Evolutionary conservation across 2,797 vertebrate genomes (phyloP).

Genomic region (Eptatretus atami): DNA sequence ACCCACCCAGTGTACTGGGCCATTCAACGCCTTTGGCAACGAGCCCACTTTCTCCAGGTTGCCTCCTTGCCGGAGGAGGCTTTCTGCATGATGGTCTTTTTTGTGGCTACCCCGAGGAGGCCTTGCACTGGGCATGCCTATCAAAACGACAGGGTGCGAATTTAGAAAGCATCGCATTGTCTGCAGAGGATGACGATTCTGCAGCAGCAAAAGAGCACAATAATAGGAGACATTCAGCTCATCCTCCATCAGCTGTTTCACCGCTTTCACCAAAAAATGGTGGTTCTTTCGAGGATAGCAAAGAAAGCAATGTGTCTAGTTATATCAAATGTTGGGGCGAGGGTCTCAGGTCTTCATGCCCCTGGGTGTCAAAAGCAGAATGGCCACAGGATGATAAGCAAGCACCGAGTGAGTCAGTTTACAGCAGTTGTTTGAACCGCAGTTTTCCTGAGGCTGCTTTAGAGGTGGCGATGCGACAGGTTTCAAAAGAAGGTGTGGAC

Average conservation of each 20-base stretch:
- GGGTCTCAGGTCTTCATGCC: too few relatives aligned
- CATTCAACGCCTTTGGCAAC: neutral
- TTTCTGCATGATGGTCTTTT: too few relatives aligned
- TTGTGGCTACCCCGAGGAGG: neutral
- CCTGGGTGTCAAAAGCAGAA: neutral
- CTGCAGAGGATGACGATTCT: too few relatives aligned
- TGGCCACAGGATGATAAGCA: neutral
- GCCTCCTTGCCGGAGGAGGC: neutral
- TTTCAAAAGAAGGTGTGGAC: neutral
- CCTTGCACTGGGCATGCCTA: neutral
- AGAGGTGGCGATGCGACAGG: constrained; percentile 2
- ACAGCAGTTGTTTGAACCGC: neutral
- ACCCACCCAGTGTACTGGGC: neutral
- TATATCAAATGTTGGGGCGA: too few relatives aligned
- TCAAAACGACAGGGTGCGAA: too few relatives aligned
- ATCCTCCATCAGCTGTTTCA: too few relatives aligned
- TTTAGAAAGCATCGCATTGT: too few relatives aligned
- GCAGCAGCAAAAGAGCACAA: too few relatives aligned
- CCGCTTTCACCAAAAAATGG: too few relatives aligned
- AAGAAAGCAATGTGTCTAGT: too few relatives aligned
- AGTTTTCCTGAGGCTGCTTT: neutral
- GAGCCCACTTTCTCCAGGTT: neutral
- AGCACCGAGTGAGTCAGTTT: neutral
- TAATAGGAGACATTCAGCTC: too few relatives aligned
- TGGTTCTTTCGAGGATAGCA: too few relatives aligned